Conservation (phyloP, 2,113 vertebrate genomes). For the Crocuta crocuta region DNA sequence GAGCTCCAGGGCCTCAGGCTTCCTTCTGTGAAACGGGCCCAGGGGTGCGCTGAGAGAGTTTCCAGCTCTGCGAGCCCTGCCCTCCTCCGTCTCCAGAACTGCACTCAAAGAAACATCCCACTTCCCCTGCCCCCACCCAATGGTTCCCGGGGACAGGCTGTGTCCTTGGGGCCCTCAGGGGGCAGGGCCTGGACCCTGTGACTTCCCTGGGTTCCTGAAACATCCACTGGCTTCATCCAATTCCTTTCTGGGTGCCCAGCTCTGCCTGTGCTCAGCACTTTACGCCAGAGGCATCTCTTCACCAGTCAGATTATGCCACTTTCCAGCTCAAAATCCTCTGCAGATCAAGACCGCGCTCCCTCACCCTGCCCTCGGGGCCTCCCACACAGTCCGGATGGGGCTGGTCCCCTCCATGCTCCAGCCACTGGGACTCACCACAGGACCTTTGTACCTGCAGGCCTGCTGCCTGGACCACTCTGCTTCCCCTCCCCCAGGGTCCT, state of each 20-base stretch:
- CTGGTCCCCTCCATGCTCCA: not conserved
- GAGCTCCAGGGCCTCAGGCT: not conserved
- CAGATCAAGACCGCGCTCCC: not conserved
- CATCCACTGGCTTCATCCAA: rapidly evolving
- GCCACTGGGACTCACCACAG: not conserved
- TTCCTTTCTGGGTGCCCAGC: not conserved
- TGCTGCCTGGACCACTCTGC: rapidly evolving
- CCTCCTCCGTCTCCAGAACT: not conserved
- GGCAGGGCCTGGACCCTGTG: not conserved
- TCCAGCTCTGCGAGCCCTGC: not conserved
- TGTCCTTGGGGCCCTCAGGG: not conserved
- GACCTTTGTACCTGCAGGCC: not conserved
- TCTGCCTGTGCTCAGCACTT: not conserved
- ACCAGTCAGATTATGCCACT: constrained; percentile 7
- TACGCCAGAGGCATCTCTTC: not conserved
- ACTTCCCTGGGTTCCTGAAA: not conserved
- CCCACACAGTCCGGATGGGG: not conserved
- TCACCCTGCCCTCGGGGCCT: not conserved
- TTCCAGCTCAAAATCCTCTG: not conserved
- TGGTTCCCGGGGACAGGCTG: not conserved
- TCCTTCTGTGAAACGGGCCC: not conserved
- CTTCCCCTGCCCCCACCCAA: not conserved
- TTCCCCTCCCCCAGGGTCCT: not conserved
- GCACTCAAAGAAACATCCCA: not conserved
- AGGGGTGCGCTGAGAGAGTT: rapidly evolving